Base-by-base conservation (phyloP, 2,113 vertebrate genomes). In the Rutilus rutilus region DNA sequence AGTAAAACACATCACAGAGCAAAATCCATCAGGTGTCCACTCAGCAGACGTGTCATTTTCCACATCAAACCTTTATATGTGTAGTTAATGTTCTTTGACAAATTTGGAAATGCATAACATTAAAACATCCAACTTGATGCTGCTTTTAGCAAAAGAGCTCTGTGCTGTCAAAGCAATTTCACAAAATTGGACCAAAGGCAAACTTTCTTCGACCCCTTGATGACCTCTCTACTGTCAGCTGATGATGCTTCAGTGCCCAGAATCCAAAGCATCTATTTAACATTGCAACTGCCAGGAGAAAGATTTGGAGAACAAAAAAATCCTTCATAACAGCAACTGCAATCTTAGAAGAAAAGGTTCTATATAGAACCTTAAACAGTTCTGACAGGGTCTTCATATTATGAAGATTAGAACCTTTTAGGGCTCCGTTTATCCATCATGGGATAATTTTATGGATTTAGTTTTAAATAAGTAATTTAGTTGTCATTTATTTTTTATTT, bases 1-100 rank as follows among this genome's bases (percentile, higher is more conserved):
- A 33, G 78, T 92, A 92, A 92, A 92, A 91, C 62, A 82, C 62
- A 71, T 83, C 75, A 59, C 42, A 64, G 62, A 33, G 14, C 27
- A 64, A 80, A 80, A 45, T 45, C n/a, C 8, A 64, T 47, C 78
- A 80, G n/a, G 78, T 80, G 78, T 80, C 14, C 14, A 19, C 23
- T 27, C 39, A 60, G 12, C 21, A 78, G 2, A 25, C 4, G 6
- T 39, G 30, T 33, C n/a, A 50, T 82, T 19, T 21, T 76, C 30
- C 65, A 27, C 65, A 69, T 33, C 59, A 60, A 9, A n/a, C 6
- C 54, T 57, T 57, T 57, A 57, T 21, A 4, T 54, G n/a, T 77
- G 15, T 9, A 15, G 12, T 62, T 30, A 80, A 80, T 15, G 6
- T 11, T 60, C 23, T 52, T 82, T 52, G 79, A 36, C 25, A 69